phyloP scores from a whole-genome alignment of 2,113 vertebrate genomes.

The Ramphastos sulfuratus region DNA sequence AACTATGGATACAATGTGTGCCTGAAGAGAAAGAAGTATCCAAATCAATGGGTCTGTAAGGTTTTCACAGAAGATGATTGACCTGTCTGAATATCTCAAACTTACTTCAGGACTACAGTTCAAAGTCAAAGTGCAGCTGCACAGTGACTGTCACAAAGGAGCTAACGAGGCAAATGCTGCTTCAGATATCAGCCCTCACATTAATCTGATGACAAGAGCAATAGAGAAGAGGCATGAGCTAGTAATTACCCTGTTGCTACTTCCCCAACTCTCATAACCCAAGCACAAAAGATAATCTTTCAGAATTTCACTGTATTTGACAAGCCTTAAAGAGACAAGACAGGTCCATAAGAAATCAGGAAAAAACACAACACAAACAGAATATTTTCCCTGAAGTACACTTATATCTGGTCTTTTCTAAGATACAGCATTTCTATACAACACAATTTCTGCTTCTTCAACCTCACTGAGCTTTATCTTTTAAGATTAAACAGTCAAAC shows the following conservation, averaged over 20 bases:
- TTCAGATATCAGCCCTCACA: not conserved
- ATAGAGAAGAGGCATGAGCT: not conserved
- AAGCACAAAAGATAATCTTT: not conserved
- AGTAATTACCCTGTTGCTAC: not conserved
- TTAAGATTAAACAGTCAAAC: not conserved
- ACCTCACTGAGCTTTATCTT: fast-evolving
- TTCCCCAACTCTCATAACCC: not conserved
- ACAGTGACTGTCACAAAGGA: not conserved
- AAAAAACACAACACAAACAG: not conserved
- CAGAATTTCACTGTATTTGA: not conserved
- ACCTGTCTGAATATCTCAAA: not conserved
- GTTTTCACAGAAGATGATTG: not conserved
- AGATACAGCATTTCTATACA: not conserved
- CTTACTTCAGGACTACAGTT: not conserved
- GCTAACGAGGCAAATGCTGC: not conserved
- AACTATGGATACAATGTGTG: fast-evolving
- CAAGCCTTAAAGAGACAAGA: not conserved
- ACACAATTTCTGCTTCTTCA: not conserved
- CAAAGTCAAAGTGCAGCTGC: not conserved
- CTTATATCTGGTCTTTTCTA: not conserved
- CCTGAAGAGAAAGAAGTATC: not conserved
- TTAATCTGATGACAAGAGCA: not conserved
- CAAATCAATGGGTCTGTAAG: not conserved
- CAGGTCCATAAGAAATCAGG: not conserved
- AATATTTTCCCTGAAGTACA: not conserved